Conservation (phyloP, 92 coral and sea anemone species). For the Zoanthus gigantus region DNA sequence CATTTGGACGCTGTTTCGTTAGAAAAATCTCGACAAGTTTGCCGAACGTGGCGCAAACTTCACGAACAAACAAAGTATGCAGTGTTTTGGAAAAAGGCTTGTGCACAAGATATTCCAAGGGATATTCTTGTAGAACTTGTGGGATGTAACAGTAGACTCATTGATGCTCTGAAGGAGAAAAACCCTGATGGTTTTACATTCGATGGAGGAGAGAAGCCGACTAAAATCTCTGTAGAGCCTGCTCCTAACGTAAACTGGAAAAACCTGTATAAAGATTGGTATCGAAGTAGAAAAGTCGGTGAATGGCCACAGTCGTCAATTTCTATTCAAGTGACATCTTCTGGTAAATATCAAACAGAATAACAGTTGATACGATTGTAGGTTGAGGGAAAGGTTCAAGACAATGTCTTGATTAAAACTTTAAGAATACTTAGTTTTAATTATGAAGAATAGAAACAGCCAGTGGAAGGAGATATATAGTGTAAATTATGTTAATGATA, state of each 20-base stretch:
- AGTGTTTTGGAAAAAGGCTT: conserved; percentile 76
- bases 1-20: conserved; percentile 87
- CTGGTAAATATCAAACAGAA: conserved; percentile 8
- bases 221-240: background rate
- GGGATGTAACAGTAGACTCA: conserved; percentile 39
- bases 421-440: background rate
- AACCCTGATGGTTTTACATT: conserved; percentile 6
- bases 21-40: conserved; percentile 84
- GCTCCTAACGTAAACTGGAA: conserved; percentile 61
- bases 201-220: background rate
- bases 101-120: conserved; percentile 65
- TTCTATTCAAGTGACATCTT: background rate
- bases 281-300: conserved; percentile 76
- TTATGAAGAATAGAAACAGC: no score
- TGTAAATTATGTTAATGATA: no score
- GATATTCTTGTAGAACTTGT: conserved; percentile 76
- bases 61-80: conserved; percentile 65
- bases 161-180: conserved; percentile 7
- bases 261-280: conserved; percentile 83
- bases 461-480: no score
- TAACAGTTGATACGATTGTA: background rate
- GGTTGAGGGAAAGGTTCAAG: background rate
- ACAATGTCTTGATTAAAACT: background rate
- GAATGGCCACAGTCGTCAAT: conserved; percentile 78
- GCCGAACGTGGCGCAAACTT: conserved; percentile 83